phyloP scores from a whole-genome alignment of 2,888 invertebrate genomes.

The Pantelozetes paolii region DNA sequence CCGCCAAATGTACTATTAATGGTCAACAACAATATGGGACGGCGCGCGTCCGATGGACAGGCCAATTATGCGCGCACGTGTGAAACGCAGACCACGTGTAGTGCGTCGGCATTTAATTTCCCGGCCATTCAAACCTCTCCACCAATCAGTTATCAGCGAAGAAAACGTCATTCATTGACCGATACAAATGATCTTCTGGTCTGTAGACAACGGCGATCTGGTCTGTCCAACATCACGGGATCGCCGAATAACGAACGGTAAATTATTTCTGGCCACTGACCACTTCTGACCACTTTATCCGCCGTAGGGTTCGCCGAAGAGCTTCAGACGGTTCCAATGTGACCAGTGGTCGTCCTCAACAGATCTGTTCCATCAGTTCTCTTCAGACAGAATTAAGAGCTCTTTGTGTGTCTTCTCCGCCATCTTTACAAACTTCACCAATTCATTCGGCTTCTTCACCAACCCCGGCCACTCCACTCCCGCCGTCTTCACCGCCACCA shows the following conservation, averaged over 20 bases:
- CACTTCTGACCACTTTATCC: neutral
- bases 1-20: constrained; percentile 42
- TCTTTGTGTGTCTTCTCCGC: constrained; percentile 43
- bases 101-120: constrained; percentile 38
- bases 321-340: constrained; percentile 34
- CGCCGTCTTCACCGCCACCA: constrained; percentile 34
- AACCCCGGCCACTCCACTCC: neutral
- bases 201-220: constrained; percentile 23
- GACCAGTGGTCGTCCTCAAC: neutral
- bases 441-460: constrained; percentile 38
- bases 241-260: constrained; percentile 19
- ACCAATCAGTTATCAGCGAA: constrained; percentile 6
- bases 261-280: neutral
- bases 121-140: constrained; percentile 33
- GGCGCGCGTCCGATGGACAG: constrained; percentile 91
- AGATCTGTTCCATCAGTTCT: constrained; percentile 39
- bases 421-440: constrained; percentile 42
- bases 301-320: constrained; percentile 35
- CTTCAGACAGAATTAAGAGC: constrained; percentile 40
- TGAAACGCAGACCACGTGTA: neutral
- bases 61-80: constrained; percentile 61
- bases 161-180: constrained; percentile 44
- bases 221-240: constrained; percentile 1
- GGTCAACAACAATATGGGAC: constrained; percentile 49
- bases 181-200: constrained; percentile 37